Base-by-base conservation (phyloP, 2,113 vertebrate genomes). In the Heliornis fulica region DNA sequence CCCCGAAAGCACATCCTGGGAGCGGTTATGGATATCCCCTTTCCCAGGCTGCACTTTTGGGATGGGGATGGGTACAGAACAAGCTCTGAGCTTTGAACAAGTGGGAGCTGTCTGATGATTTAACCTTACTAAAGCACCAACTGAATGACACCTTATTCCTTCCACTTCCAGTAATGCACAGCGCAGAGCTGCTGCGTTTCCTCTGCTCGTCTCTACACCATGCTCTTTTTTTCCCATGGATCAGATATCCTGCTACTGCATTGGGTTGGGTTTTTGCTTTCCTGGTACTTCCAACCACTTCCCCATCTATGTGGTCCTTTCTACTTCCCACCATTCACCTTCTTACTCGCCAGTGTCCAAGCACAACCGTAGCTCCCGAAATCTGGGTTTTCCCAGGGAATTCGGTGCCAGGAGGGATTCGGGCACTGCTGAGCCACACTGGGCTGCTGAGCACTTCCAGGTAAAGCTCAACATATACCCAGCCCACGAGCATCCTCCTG, bases 41-140 rank as follows among this genome's bases (percentile, higher is more conserved):
- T 25, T 53, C 82, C 64, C 36, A 68, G 91, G 31, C 8, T 23
- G 15, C 8, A 15, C 31, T 20, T 91, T 36, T 64, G 65, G 83
- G 41, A 56, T 57, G 38, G 57, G 43, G 26, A 25, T 1, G 0
- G 40, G 5, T 40, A 12, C 0, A 0, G 19, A 63, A 32, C 29
- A 63, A 90, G 3, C 34, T 71, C 50, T 40, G 64, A 28, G 45
- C 18, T 79, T 68, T 48, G 23, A n/a, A 3, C 11, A 54, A 50
- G n/a, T 79, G 45, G 81, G 45, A 85, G 15, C 45, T 83, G 57
- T 29, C 54, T 59, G 86, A 28, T 40, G n/a, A 2, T 78, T 78
- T 38, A 46, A 11, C 46, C 68, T 25, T 10, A 32, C 69, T 63
- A 34, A 20, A 87, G 34, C 86, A 28, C 16, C 5, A 23, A 34